Evolutionary conservation across 2,888 invertebrate species (phyloP), one percentile per base, ranked within the genome.

Genomic region (Cephus spinipes): DNA sequence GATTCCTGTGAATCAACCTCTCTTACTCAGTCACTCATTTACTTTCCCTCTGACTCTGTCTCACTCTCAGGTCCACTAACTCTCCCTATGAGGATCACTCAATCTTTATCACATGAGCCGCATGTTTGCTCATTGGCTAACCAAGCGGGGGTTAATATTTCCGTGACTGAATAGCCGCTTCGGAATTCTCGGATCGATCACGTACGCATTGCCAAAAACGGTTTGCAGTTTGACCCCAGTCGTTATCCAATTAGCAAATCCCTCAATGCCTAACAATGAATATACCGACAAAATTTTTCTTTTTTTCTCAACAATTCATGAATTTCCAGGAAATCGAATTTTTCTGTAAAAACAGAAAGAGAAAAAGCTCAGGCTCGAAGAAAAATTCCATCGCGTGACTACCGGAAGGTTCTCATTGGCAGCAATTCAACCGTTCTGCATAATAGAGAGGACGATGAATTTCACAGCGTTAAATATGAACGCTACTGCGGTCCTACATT

Each of bases 1-100:
- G 88, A 88, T 85, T 88, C 84, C 82, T 84, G 81, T 79, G 78
- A 76, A 80, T 80, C 81, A 33, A 33, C 15, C 34, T 68, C 68
- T 32, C 31, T 68, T 77, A 55, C 31, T 77, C 32, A 40, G 77
- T 35, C 68, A 23, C 55, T 55, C 23, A 55, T 23, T 55, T 55
- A 55, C 73, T 40, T 12, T 68, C 15, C 74, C 68, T n/a, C 31
- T 35, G 35, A 55, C 31, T 77, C n/a, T 68, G 55, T 35, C 73
- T 30, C 68, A 15, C n/a, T 12, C 71, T 30, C 74, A 30, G 40
- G 34, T 4, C 74, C 34, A n/a, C 32, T 33, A 55, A 55, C 55
- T 55, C 55, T 55, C 55, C 55, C 23, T 23, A 55, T 9, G 55
- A 55, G 23, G 55, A 23, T 55, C 55, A 23, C 55, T 55, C 55